Evolutionary conservation across 2,113 vertebrate genomes (phyloP).

Genomic region (Dolichotis patagonum): DNA sequence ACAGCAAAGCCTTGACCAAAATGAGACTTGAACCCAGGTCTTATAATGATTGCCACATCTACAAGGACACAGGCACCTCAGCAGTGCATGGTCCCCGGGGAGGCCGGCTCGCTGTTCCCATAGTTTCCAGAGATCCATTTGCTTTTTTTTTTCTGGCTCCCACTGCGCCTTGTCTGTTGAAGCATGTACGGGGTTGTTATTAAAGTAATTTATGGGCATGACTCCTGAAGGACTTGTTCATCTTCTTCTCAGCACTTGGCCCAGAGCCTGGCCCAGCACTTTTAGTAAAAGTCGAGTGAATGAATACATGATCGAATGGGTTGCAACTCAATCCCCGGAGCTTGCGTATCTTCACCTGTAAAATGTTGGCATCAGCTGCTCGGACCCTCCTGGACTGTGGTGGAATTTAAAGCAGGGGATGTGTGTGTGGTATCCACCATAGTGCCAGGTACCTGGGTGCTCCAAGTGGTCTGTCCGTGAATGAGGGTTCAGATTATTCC

Average conservation of each 20-base stretch:
- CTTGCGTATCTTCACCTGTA: not conserved
- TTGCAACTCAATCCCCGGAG: not conserved
- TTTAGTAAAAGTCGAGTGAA: slow-evolving; percentile 53
- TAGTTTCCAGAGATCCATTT: not conserved
- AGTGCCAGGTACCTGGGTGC: not conserved
- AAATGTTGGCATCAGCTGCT: not conserved
- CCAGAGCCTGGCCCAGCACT: slow-evolving; percentile 60
- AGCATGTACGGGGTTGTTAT: slow-evolving; percentile 73
- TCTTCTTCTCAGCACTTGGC: slow-evolving; percentile 69
- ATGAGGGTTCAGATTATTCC: slow-evolving; percentile 1
- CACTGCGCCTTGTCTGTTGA: slow-evolving; percentile 60
- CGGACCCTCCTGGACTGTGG: not conserved
- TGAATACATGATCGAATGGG: not conserved
- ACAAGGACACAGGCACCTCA: not conserved
- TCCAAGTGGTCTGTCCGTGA: not conserved
- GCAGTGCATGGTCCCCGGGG: not conserved
- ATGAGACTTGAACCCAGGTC: not conserved
- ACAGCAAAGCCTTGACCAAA: not conserved
- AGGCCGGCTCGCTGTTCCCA: not conserved
- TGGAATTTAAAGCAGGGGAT: not conserved
- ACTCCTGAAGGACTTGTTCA: slow-evolving; percentile 75
- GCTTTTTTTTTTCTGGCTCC: not conserved
- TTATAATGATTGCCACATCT: not conserved
- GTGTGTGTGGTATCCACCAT: not conserved
- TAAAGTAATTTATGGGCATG: slow-evolving; percentile 77